Percentiles rank a stretch among this genome's conserved stretches.
Conservation (phyloP, 2,797 vertebrate species). For the Bradypodion pumilum region DNA sequence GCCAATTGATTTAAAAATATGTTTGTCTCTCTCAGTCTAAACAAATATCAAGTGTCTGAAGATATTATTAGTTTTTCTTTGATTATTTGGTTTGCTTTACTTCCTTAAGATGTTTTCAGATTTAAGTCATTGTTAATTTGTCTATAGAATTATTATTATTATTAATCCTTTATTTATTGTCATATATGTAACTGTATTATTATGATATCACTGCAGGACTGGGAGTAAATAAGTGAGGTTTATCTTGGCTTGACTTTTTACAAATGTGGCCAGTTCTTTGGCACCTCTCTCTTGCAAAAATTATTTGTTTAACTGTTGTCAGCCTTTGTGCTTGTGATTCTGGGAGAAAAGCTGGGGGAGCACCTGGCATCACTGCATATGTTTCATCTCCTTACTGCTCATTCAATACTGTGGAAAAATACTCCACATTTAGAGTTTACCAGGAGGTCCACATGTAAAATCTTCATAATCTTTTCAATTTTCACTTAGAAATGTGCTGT, state of each 20-base stretch:
- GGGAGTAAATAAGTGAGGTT: conserved; percentile 55
- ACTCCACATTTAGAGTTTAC: neutral
- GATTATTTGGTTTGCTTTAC: conserved; percentile 73
- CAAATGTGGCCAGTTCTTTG: conserved; percentile 53
- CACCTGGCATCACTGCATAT: neutral
- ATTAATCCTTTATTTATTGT: conserved; percentile 16
- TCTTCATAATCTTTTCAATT: neutral
- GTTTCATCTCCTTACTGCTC: neutral
- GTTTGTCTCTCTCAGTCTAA: conserved; percentile 63
- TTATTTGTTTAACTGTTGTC: neutral
- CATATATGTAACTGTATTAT: conserved; percentile 56
- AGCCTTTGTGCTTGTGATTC: neutral
- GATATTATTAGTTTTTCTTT: conserved; percentile 64
- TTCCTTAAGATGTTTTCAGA: conserved; percentile 74
- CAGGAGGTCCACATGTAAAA: neutral
- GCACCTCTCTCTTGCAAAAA: conserved; percentile 48
- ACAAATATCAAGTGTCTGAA: conserved; percentile 64
- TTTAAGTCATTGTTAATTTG: conserved; percentile 75
- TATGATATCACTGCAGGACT: conserved; percentile 54
- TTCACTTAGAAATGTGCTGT: neutral
- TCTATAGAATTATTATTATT: conserved; percentile 40
- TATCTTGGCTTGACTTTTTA: conserved; percentile 59
- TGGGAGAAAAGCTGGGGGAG: neutral
- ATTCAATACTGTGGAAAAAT: neutral
- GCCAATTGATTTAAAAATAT: conserved; percentile 61